Evolutionary conservation across 1,140 invertebrate species (phyloP).

Genomic region (Cydia fagiglandana): DNA sequence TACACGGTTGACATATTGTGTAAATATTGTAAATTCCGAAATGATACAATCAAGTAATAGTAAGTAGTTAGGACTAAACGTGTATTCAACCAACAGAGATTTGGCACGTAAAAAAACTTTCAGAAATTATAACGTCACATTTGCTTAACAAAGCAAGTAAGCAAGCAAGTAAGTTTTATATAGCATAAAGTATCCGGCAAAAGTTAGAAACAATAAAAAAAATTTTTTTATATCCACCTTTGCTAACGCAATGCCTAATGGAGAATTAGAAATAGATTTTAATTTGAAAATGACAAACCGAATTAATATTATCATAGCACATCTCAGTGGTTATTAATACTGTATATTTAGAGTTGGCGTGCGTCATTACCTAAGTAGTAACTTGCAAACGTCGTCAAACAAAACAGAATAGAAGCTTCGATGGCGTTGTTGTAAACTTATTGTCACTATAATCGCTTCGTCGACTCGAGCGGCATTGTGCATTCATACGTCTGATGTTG

Average conservation of each 20-base stretch:
- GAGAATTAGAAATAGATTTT: not conserved
- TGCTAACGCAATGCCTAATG: not conserved
- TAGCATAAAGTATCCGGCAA: not conserved
- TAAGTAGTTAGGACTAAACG: no score
- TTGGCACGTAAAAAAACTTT: no score
- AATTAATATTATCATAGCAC: not conserved
- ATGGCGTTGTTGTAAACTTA: slow-evolving; percentile 44
- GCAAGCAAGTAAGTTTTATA: not conserved
- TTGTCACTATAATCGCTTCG: slow-evolving; percentile 50
- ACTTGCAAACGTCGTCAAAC: slow-evolving; percentile 3
- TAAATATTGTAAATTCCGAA: no score
- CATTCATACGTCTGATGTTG: slow-evolving; percentile 65
- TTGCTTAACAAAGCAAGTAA: no score
- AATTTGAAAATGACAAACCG: not conserved
- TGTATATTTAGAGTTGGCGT: not conserved
- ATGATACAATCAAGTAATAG: no score
- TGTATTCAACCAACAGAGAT: no score
- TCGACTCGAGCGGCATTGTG: slow-evolving; percentile 58
- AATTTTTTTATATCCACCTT: no score
- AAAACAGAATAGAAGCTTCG: slow-evolving; percentile 39
- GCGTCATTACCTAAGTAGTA: not conserved
- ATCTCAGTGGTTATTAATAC: not conserved
- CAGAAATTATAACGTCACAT: no score
- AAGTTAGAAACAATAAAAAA: no score
- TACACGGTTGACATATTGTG: no score